Percentiles rank a stretch among this genome's conserved stretches.
Conservation (phyloP, 2,888 invertebrate genomes). For the Diarsia dahlii region DNA sequence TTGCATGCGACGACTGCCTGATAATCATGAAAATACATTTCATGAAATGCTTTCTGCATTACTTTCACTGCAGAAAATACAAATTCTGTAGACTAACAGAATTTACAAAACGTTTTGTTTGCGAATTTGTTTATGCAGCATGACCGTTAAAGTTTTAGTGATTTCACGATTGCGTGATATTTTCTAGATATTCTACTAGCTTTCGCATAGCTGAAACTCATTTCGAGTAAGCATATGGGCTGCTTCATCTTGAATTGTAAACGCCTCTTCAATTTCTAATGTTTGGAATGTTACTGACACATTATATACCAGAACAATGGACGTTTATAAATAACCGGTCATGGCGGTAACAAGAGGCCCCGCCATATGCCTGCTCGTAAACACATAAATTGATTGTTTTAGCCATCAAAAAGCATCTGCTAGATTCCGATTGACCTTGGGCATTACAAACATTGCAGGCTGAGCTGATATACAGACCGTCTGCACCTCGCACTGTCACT, state of each 20-base stretch:
- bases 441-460: constrained; percentile 77
- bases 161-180: constrained; percentile 31
- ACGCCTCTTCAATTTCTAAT: background rate
- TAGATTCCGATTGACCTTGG: constrained; percentile 34
- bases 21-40: constrained; percentile 43
- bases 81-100: constrained; percentile 40
- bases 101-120: constrained; percentile 33
- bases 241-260: constrained; percentile 2
- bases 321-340: constrained; percentile 19
- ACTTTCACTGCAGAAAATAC: constrained; percentile 25
- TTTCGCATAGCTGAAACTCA: constrained; percentile 40
- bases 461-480: constrained; percentile 87
- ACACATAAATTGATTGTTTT: constrained; percentile 35
- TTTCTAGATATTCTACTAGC: constrained; percentile 34
- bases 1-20: constrained; percentile 34
- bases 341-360: constrained; percentile 11
- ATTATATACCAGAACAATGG: background rate
- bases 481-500: constrained; percentile 87
- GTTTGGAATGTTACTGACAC: constrained; percentile 3
- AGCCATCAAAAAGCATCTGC: constrained; percentile 28
- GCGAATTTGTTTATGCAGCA: constrained; percentile 27
- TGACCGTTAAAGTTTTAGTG: constrained; percentile 23
- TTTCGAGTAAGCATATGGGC: constrained; percentile 38
- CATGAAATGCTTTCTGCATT: constrained; percentile 38
- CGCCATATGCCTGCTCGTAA: constrained; percentile 50